Conservation (phyloP, 2,797 vertebrate genomes). For the Sternarchorhynchus goeldii region DNA sequence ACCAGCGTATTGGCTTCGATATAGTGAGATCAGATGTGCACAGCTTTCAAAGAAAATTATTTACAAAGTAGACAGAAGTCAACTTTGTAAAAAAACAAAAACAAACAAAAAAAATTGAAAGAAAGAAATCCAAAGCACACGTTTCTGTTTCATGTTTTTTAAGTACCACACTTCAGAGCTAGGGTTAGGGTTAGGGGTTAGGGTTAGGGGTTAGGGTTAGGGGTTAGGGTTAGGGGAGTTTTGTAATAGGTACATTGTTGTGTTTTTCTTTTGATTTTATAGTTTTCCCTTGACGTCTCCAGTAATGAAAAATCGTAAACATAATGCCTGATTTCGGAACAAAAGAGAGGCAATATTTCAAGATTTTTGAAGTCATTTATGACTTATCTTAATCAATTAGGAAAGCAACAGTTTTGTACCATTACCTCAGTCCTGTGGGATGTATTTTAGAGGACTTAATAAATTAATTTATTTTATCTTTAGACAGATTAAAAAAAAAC, state of each 20-base stretch:
- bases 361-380: constrained; percentile 52
- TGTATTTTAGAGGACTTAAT: constrained; percentile 84
- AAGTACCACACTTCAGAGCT: constrained; percentile 44
- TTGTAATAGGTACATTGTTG: constrained; percentile 64
- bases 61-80: constrained; percentile 46
- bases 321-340: constrained; percentile 63
- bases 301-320: constrained; percentile 28
- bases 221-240: constrained; percentile 63
- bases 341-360: constrained; percentile 66
- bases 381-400: constrained; percentile 65
- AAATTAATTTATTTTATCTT: constrained; percentile 89
- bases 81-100: constrained; percentile 56
- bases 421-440: constrained; percentile 93
- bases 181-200: constrained; percentile 27
- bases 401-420: constrained; percentile 72
- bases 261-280: constrained; percentile 25
- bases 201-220: no score
- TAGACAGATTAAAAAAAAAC: constrained; percentile 76
- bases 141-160: constrained; percentile 62
- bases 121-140: constrained; percentile 82
- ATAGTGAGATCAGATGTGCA: constrained; percentile 69
- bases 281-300: constrained; percentile 38
- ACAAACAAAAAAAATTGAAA: constrained; percentile 52
- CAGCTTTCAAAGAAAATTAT: constrained; percentile 71
- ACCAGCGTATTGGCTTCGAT: constrained; percentile 77